Evolutionary conservation across 2,797 vertebrate species (phyloP).

Genomic region (Zalophus californianus): DNA sequence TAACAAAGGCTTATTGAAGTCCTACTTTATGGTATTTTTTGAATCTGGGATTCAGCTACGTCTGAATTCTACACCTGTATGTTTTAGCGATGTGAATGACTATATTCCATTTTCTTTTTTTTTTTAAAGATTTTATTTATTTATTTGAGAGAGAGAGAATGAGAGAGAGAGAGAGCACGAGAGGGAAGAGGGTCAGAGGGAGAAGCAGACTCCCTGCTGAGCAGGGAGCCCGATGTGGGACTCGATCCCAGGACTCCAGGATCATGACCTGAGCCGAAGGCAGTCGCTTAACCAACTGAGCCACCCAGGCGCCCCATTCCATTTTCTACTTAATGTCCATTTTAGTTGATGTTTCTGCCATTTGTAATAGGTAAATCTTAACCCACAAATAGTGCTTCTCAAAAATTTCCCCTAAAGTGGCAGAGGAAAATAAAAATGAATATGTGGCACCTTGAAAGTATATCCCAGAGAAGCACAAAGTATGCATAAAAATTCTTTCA

Average conservation of each 20-base stretch:
- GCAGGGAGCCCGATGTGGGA: no score
- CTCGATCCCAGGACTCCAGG: no score
- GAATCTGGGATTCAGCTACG: background rate
- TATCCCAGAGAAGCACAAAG: background rate
- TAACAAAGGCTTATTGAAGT: background rate
- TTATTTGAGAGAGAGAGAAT: no score
- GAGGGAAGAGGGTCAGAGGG: no score
- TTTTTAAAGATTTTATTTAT: no score
- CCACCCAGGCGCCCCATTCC: no score
- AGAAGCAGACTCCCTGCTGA: no score
- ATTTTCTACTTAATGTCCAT: background rate
- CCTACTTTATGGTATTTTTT: background rate
- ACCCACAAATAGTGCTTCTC: background rate
- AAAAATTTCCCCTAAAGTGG: background rate
- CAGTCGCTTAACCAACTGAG: no score
- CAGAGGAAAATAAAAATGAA: background rate
- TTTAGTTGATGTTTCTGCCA: background rate
- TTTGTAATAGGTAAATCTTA: background rate
- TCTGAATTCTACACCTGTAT: background rate
- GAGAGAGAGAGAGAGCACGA: no score
- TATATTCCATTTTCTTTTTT: background rate
- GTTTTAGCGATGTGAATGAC: slow-evolving; percentile 14
- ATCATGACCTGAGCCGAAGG: no score
- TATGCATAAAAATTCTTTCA: background rate
- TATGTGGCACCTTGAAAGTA: background rate